Percentiles rank a stretch among this genome's conserved stretches.
phyloP scores from a whole-genome alignment of 2,797 vertebrate species.

The Spinus olivaceus region DNA sequence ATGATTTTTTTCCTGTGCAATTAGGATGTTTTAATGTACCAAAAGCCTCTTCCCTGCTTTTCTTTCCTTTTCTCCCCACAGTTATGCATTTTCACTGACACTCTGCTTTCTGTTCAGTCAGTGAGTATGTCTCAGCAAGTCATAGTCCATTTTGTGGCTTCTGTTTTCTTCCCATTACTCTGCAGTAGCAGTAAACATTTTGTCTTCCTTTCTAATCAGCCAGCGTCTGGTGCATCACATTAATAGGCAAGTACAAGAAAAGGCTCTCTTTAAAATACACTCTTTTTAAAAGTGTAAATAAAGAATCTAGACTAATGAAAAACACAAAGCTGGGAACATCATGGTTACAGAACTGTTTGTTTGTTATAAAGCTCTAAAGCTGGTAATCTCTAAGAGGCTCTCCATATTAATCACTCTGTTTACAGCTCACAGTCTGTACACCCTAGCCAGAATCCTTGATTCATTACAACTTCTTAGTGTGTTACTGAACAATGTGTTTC shows the following conservation, averaged over 20 bases:
- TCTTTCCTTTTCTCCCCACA: background rate
- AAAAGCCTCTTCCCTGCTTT: background rate
- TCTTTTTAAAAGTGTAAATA: background rate
- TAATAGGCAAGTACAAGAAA: background rate
- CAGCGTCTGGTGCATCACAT: background rate
- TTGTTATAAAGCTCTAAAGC: background rate
- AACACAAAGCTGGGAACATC: background rate
- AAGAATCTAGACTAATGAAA: background rate
- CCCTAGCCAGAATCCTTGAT: background rate
- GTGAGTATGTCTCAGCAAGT: background rate
- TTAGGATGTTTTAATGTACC: background rate
- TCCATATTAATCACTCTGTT: background rate
- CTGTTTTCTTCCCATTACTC: background rate
- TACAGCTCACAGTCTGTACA: background rate
- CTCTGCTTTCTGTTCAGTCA: background rate
- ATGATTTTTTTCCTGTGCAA: background rate
- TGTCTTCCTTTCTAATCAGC: background rate
- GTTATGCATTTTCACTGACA: background rate
- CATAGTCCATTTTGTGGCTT: background rate
- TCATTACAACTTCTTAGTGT: background rate
- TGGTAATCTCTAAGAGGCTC: background rate
- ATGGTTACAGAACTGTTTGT: background rate
- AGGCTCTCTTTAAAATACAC: background rate
- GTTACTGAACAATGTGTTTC: background rate
- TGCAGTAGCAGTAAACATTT: background rate